Conservation (phyloP, 2,888 invertebrate species). For the Caradrina clavipalpis region DNA sequence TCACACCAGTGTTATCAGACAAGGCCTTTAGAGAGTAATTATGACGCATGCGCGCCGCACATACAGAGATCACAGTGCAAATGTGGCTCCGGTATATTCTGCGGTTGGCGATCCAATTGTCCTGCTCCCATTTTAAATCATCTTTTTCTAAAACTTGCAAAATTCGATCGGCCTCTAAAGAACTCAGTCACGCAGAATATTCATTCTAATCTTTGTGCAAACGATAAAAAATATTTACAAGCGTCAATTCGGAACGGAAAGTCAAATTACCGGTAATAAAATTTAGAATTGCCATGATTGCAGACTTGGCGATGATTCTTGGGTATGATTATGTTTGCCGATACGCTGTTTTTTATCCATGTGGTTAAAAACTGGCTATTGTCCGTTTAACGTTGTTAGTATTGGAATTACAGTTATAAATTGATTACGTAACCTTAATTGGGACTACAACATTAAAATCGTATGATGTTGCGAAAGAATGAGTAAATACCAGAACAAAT, state of each 20-base stretch:
- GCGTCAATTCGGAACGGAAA: constrained; percentile 67
- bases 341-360: constrained; percentile 53
- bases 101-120: constrained; percentile 32
- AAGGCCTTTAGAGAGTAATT: constrained; percentile 57
- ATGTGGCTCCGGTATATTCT: constrained; percentile 7
- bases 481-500: constrained; percentile 39
- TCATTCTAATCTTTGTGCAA: constrained; percentile 47
- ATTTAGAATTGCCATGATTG: constrained; percentile 68
- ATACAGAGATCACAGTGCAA: constrained; percentile 24
- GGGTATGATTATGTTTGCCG: constrained; percentile 61
- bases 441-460: constrained; percentile 15
- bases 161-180: constrained; percentile 34
- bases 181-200: constrained; percentile 45
- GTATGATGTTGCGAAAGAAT: constrained; percentile 34
- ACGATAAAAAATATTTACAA: constrained; percentile 64
- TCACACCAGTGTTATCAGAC: constrained; percentile 58
- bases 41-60: constrained; percentile 48
- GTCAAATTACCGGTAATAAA: constrained; percentile 74
- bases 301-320: constrained; percentile 59
- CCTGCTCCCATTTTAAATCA: constrained; percentile 1
- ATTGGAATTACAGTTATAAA: constrained; percentile 35
- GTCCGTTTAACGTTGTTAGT: constrained; percentile 48
- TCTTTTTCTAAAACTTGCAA: constrained; percentile 34
- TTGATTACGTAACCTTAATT: constrained; percentile 37
- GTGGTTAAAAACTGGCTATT: constrained; percentile 29